These are phyloP conservation scores for Hemitrygon akajei DNA, from an alignment of 2,797 vertebrate species.

Conservation along the genomic window DNA sequence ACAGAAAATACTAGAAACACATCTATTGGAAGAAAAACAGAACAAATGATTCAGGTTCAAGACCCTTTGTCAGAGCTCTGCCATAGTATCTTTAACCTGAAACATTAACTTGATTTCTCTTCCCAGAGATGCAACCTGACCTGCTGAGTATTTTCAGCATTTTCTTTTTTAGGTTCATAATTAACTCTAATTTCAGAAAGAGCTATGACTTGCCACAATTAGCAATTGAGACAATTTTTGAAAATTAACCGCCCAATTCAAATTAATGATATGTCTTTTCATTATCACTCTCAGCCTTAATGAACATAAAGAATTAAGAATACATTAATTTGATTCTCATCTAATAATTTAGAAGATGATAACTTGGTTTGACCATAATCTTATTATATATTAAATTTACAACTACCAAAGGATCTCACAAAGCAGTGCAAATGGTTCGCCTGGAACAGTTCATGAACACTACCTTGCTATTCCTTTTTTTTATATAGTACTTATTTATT, in stretches of 20 bases:
- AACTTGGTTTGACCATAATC: not conserved
- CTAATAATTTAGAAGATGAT: not conserved
- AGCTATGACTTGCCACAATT: not conserved
- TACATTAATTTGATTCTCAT: not conserved
- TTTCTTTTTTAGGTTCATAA: not conserved
- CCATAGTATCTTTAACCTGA: no score
- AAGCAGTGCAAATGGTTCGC: not conserved
- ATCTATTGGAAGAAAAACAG: no score
- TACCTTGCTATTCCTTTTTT: no score
- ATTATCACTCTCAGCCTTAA: not conserved
- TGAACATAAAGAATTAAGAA: not conserved
- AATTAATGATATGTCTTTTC: not conserved
- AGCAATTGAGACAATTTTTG: not conserved
- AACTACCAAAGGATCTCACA: not conserved
- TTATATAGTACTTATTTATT: no score
- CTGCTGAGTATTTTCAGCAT: no score
- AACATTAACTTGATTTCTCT: no score
- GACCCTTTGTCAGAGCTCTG: no score
- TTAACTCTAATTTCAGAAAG: not conserved
- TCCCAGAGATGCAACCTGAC: no score
- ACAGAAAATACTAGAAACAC: no score
- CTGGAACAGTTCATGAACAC: no score
- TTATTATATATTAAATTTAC: not conserved
- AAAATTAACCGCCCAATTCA: not conserved
- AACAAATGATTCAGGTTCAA: no score